Evolutionary conservation across 1,140 invertebrate genomes (phyloP), one percentile per base, ranked within the genome.

Genomic region (Leucophenga varia): DNA sequence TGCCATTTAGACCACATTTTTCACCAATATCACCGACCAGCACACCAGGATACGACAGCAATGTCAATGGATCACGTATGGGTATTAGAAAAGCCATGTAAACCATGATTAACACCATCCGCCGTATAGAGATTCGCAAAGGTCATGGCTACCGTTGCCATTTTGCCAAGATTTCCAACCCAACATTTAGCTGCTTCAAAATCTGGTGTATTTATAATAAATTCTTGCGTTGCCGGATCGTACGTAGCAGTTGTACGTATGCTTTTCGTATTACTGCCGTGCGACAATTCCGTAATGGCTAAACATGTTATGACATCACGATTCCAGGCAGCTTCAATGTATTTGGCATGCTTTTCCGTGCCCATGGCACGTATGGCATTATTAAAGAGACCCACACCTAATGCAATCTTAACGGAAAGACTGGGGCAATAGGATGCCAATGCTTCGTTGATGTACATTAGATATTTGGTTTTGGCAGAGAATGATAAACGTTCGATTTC

Each of bases 101-200:
- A 76, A 3, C 95, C 95, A 65, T 94, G 90, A 65, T 86, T 87
- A n/a, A 79, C 67, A 0, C 84, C 85, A 77, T 95, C 90, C 2
- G 81, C 75, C 1, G 81, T 83, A 40, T 82, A 79, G 22, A 97
- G 78, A 76, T 96, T 91, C 3, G 95, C 95, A 78, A 92, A 97
- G 4, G 95, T 80, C 39, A 95, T 72, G 1, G 88, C 89, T 65
- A 95, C 87, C 0, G 92, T 95, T 43, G 90, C 88, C 19, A 84
- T 86, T 82, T 95, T 86, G 85, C 91, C 90, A 77, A 95, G 80
- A 78, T 90, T 90, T 57, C 92, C 93, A 59, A 88, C 82, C 95
- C 95, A 98, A 77, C 91, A 94, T 81, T 98, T 98, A 34, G 91
- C 90, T 18, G 93, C 91, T 77, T 95, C 87, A 79, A 96, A 91